A percentile compares a stretch with the other conserved stretches of the same genome.
Evolutionary conservation across 2,888 invertebrate genomes (phyloP).

Genomic region (Sphaerophoria rueppellii): DNA sequence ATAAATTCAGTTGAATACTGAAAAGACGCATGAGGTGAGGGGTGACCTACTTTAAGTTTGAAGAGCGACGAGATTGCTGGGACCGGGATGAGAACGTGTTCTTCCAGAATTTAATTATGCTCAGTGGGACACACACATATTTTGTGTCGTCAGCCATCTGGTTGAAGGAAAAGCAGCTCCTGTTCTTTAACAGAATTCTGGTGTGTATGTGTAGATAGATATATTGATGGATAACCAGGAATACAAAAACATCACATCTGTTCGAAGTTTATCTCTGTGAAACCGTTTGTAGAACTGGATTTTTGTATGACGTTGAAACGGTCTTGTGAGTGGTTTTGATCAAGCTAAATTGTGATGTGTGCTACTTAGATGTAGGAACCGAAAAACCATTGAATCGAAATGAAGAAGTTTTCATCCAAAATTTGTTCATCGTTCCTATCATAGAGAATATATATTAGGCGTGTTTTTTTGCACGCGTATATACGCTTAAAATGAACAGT

Average conservation of each 20-base stretch:
- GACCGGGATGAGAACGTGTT: conserved; percentile 29
- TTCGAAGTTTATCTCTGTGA: conserved; percentile 32
- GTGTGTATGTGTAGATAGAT: too few species aligned
- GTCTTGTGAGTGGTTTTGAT: too few species aligned
- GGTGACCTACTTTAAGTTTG: conserved; percentile 37
- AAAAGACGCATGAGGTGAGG: not conserved
- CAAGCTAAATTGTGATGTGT: too few species aligned
- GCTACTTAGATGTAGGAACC: too few species aligned
- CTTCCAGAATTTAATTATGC: conserved; percentile 47
- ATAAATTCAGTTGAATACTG: conserved; percentile 5
- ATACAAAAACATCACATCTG: conserved; percentile 26
- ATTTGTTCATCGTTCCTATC: too few species aligned
- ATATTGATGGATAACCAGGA: not conserved
- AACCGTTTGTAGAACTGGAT: too few species aligned
- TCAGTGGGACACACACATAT: not conserved
- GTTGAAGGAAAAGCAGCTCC: conserved; percentile 15
- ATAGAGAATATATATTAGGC: too few species aligned
- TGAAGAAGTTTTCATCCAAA: too few species aligned
- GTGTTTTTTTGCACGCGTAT: too few species aligned
- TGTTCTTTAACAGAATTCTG: not conserved
- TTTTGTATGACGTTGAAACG: too few species aligned
- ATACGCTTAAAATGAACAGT: too few species aligned
- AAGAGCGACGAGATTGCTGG: not conserved
- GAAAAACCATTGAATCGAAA: too few species aligned
- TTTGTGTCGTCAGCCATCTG: conserved; percentile 4